Conservation (phyloP, 1,140 invertebrate species). For the Penaeus japonicus region DNA sequence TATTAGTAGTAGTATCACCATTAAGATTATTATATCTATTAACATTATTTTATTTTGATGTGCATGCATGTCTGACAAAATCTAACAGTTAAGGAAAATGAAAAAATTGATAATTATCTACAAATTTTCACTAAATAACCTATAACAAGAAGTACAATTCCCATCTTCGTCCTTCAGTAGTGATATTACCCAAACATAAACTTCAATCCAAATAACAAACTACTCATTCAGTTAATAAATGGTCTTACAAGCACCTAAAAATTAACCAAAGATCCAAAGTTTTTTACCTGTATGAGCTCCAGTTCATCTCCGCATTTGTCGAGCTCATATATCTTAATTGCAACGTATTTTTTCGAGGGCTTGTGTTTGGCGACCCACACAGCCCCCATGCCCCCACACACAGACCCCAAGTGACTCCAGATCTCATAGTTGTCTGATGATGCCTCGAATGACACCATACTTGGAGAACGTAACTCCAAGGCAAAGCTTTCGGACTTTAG, state of each 20-base stretch:
- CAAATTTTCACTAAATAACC: no score
- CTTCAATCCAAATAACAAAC: not conserved
- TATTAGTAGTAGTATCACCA: no score
- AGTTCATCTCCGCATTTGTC: conserved; percentile 75
- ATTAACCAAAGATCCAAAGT: not conserved
- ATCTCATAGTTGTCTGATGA: conserved; percentile 61
- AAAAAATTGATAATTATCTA: no score
- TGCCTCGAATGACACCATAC: conserved; percentile 48
- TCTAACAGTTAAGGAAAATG: no score
- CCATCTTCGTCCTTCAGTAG: no score
- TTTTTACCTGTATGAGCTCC: conserved; percentile 72
- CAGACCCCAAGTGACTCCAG: conserved; percentile 71
- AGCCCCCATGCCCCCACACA: conserved; percentile 73
- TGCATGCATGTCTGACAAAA: no score
- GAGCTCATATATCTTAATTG: conserved; percentile 79
- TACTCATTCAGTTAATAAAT: conserved; percentile 15
- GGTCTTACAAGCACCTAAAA: conserved; percentile 31
- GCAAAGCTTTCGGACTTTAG: conserved; percentile 43
- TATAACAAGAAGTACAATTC: no score
- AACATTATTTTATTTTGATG: no score
- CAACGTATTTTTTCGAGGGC: conserved; percentile 74
- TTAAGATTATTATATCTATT: no score
- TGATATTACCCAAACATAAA: no score
- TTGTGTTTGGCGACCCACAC: conserved; percentile 76
- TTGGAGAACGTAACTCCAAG: conserved; percentile 37